Evolutionary conservation across 2,113 vertebrate species (phyloP).

Genomic region (Stegostoma tigrinum): DNA sequence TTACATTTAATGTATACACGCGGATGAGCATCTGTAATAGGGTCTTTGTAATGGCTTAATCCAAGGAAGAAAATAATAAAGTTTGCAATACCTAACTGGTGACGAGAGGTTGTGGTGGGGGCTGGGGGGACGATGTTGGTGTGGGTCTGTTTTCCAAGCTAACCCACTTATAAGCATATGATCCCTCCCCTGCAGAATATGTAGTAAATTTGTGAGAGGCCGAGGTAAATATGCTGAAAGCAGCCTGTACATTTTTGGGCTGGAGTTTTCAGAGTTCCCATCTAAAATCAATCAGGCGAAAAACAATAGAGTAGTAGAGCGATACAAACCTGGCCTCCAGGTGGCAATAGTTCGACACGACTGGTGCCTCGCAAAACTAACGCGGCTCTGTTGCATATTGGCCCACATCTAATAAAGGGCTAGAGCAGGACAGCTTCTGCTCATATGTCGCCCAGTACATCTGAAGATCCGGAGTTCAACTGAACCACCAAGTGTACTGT

Average conservation of each 20-base stretch:
- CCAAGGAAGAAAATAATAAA: neutral
- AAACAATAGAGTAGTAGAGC: neutral
- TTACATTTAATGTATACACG: neutral
- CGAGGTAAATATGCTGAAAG: neutral
- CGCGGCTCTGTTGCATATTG: slow-evolving; percentile 36
- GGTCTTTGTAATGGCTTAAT: neutral
- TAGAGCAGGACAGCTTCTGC: neutral
- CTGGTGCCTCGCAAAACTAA: slow-evolving; percentile 55
- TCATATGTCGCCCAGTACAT: neutral
- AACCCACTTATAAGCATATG: neutral
- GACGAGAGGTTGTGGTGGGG: neutral
- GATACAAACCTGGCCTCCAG: slow-evolving; percentile 60
- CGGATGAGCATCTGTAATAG: neutral
- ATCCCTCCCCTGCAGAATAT: neutral
- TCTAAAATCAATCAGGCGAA: neutral
- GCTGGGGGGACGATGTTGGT: too few relatives aligned
- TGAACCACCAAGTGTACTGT: neutral
- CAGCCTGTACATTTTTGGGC: neutral
- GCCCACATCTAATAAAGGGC: neutral
- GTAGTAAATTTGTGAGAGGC: neutral
- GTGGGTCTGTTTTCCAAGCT: neutral
- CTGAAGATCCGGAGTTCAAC: neutral
- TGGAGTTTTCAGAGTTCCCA: neutral
- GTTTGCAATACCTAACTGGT: neutral
- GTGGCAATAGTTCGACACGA: slow-evolving; percentile 68